Percentiles rank a stretch among this genome's conserved stretches.
phyloP scores from a whole-genome alignment of 2,113 vertebrate species.

The Xenus cinereus region DNA sequence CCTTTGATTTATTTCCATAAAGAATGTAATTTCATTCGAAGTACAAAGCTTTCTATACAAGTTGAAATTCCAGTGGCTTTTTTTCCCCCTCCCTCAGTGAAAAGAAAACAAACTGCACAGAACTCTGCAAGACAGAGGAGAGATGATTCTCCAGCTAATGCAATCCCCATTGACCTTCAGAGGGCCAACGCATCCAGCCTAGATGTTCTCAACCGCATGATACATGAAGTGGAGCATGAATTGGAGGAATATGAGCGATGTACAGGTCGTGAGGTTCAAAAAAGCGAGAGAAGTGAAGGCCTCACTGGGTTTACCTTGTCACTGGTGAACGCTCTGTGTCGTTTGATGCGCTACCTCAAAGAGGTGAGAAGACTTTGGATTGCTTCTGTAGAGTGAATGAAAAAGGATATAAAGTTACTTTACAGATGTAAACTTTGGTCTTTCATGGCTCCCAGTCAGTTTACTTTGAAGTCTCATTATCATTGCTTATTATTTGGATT shows the following conservation, averaged over 20 bases:
- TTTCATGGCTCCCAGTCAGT: not conserved
- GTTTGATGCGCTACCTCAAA: slow-evolving; percentile 82
- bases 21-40: not conserved
- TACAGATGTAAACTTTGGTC: not conserved
- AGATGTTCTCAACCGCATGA: slow-evolving; percentile 82
- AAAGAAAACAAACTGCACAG: slow-evolving; percentile 56
- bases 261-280: slow-evolving; percentile 66
- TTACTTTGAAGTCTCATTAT: not conserved
- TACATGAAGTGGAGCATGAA: slow-evolving; percentile 84
- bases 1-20: not conserved
- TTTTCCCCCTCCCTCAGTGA: slow-evolving; percentile 36
- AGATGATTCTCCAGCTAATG: not conserved
- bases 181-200: slow-evolving; percentile 74
- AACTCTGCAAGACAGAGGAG: slow-evolving; percentile 20
- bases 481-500: not conserved
- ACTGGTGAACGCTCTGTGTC: slow-evolving; percentile 82
- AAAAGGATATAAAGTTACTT: not conserved
- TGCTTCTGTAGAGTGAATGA: not conserved
- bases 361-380: slow-evolving; percentile 73
- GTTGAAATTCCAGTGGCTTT: not conserved
- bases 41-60: not conserved
- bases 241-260: slow-evolving; percentile 79
- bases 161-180: slow-evolving; percentile 59
- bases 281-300: slow-evolving; percentile 61
- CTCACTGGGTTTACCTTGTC: slow-evolving; percentile 88